phyloP scores from a whole-genome alignment of 2,797 vertebrate species.

The Heliangelus exortis region DNA sequence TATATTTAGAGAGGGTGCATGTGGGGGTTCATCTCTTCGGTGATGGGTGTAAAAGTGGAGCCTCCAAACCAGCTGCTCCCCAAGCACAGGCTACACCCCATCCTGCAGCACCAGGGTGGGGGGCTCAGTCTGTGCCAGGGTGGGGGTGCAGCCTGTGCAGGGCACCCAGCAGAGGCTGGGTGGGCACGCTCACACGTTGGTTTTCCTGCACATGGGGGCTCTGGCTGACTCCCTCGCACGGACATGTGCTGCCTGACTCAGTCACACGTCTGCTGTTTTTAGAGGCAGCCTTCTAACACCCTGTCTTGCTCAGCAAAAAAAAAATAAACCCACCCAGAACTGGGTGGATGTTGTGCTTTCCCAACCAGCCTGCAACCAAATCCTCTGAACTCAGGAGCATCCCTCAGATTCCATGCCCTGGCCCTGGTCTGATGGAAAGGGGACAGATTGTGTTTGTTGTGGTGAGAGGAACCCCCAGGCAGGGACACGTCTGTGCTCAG shows the following conservation, averaged over 20 bases:
- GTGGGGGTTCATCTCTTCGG: background rate
- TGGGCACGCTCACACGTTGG: background rate
- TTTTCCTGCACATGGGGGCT: background rate
- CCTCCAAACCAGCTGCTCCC: slow-evolving; percentile 60
- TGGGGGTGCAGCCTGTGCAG: background rate
- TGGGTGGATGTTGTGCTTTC: slow-evolving; percentile 12
- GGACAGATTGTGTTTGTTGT: background rate
- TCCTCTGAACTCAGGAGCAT: background rate
- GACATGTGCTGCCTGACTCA: slow-evolving; percentile 63
- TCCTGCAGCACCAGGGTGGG: background rate
- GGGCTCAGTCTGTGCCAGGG: background rate
- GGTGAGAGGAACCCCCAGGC: background rate
- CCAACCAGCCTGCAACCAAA: background rate
- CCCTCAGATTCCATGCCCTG: background rate
- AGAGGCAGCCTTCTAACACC: slow-evolving; percentile 22
- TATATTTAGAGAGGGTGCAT: slow-evolving; percentile 20
- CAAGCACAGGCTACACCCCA: background rate
- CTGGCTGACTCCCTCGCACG: slow-evolving; percentile 11
- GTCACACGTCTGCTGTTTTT: slow-evolving; percentile 54
- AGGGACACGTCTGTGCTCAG: background rate
- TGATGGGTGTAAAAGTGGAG: slow-evolving; percentile 54
- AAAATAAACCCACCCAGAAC: too few relatives aligned
- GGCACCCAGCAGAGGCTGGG: background rate
- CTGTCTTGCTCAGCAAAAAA: slow-evolving; percentile 40
- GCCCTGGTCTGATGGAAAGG: background rate